Conservation (phyloP, 2,113 vertebrate genomes). For the Thunnus maccoyii region DNA sequence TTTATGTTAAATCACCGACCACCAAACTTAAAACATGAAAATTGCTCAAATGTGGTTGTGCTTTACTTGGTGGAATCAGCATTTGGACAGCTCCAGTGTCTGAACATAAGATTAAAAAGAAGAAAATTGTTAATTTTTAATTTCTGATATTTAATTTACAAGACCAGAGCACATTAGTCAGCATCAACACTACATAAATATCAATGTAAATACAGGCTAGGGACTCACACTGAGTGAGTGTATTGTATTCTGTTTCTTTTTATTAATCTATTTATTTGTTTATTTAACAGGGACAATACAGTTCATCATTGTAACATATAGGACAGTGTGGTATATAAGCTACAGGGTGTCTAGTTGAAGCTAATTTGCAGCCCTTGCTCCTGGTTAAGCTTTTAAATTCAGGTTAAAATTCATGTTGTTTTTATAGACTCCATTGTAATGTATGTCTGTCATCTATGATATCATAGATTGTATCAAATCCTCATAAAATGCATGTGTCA, state of each 20-base stretch:
- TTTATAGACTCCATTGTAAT: background rate
- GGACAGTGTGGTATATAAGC: no score
- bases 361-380: background rate
- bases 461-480: background rate
- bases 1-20: background rate
- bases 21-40: background rate
- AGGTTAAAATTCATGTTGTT: background rate
- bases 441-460: background rate
- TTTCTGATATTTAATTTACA: background rate
- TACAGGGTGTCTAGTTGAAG: no score
- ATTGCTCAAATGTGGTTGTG: background rate
- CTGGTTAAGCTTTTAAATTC: background rate
- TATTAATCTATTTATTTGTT: no score
- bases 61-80: background rate
- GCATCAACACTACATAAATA: background rate
- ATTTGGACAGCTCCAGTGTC: background rate
- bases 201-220: background rate
- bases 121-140: no score
- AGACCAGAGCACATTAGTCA: background rate
- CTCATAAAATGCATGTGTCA: no score
- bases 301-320: no score
- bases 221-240: no score
- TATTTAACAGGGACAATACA: no score
- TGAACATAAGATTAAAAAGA: background rate
- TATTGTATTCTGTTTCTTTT: no score